phyloP scores from a whole-genome alignment of 2,888 invertebrate species.

The Isoperla grammatica region DNA sequence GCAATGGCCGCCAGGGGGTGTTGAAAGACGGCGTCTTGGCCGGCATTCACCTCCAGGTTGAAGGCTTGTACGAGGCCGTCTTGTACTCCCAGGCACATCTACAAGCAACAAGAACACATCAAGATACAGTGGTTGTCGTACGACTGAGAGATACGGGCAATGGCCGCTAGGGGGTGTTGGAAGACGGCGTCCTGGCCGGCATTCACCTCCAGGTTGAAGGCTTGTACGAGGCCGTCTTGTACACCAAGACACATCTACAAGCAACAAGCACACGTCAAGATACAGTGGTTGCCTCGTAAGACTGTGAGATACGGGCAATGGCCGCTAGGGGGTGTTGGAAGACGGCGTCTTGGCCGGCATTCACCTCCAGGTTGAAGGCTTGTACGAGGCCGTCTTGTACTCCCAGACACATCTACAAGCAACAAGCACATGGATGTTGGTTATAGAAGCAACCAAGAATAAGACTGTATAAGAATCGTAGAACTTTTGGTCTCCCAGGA shows the following conservation, averaged over 20 bases:
- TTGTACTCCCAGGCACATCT: slow-evolving; percentile 48
- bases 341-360: slow-evolving; percentile 37
- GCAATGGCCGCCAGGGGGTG: slow-evolving; percentile 39
- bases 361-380: slow-evolving; percentile 26
- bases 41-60: slow-evolving; percentile 34
- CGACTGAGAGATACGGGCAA: slow-evolving; percentile 22
- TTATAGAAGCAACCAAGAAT: too few relatives aligned
- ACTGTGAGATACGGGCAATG: slow-evolving; percentile 30
- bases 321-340: slow-evolving; percentile 40
- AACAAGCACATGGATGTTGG: too few relatives aligned
- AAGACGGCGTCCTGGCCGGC: slow-evolving; percentile 38
- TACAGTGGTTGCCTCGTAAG: slow-evolving; percentile 30
- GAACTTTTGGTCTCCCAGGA: too few relatives aligned
- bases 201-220: slow-evolving; percentile 30
- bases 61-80: neutral
- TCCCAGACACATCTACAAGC: too few relatives aligned
- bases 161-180: slow-evolving; percentile 39
- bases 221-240: slow-evolving; percentile 53
- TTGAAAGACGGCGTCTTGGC: slow-evolving; percentile 38
- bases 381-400: slow-evolving; percentile 45
- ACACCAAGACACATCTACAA: slow-evolving; percentile 62
- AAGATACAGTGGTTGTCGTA: too few relatives aligned
- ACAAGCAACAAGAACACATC: slow-evolving; percentile 39
- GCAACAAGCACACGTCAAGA: slow-evolving; percentile 10
- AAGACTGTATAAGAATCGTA: too few relatives aligned